phyloP scores from a whole-genome alignment of 2,113 vertebrate species.

The Colossoma macropomum region DNA sequence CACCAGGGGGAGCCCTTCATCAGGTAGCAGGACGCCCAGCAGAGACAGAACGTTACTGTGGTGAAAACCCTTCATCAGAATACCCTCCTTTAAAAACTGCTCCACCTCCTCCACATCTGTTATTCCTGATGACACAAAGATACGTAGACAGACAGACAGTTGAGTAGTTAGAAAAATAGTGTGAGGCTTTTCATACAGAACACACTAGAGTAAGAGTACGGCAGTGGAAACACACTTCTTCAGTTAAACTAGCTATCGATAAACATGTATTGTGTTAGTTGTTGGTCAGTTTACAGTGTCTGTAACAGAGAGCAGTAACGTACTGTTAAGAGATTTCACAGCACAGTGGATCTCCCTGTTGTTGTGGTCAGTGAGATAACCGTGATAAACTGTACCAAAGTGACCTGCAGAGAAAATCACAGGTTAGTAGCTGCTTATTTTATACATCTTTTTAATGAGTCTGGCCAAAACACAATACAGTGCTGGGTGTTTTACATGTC shows the following conservation, averaged over 20 bases:
- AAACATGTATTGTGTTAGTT: too few relatives aligned
- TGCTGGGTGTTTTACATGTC: too few relatives aligned
- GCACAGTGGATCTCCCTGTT: conserved; percentile 88
- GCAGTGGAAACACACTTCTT: too few relatives aligned
- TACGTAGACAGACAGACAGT: background rate
- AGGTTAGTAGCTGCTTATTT: background rate
- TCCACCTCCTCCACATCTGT: conserved; percentile 92
- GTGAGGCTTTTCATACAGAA: too few relatives aligned
- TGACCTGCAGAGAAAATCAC: conserved; percentile 79
- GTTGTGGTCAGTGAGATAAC: conserved; percentile 85
- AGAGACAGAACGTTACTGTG: conserved; percentile 90
- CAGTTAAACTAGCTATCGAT: too few relatives aligned
- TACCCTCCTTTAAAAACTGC: conserved; percentile 92
- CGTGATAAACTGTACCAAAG: conserved; percentile 94
- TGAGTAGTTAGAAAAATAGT: too few relatives aligned
- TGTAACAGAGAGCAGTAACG: conserved; percentile 64
- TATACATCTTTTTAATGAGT: too few relatives aligned
- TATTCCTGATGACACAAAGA: conserved; percentile 78
- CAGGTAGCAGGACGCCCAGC: conserved; percentile 88
- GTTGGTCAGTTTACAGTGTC: background rate
- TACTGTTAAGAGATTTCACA: conserved; percentile 92
- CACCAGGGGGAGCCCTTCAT: conserved; percentile 88
- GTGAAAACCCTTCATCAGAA: conserved; percentile 94
- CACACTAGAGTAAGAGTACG: too few relatives aligned
- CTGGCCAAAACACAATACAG: too few relatives aligned